phyloP scores from a whole-genome alignment of 2,888 invertebrate genomes.

The Andrena minutula region DNA sequence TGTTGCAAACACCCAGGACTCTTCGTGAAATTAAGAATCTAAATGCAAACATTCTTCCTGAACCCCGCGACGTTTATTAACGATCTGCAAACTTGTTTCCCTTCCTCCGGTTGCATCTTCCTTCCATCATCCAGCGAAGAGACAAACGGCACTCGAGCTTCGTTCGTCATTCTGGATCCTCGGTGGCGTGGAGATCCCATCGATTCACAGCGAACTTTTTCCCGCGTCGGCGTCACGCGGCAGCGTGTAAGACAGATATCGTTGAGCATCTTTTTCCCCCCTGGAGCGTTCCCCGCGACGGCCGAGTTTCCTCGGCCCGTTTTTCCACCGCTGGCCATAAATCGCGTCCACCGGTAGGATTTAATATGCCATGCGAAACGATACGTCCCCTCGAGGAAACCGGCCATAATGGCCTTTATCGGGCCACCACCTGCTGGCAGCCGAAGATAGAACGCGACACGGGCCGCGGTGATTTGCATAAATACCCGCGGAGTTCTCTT shows the following conservation, averaged over 20 bases:
- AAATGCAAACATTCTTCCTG: too few species aligned
- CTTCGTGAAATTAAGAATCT: too few species aligned
- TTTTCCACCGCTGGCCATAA: background rate
- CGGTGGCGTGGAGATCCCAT: background rate
- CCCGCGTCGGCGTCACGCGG: slow-evolving; percentile 8
- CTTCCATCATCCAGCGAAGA: background rate
- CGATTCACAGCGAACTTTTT: slow-evolving; percentile 14
- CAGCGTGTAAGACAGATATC: background rate
- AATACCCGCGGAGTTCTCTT: slow-evolving; percentile 29
- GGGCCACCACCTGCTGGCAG: slow-evolving; percentile 45
- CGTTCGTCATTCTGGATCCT: background rate
- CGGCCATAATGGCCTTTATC: slow-evolving; percentile 48
- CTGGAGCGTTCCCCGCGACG: background rate
- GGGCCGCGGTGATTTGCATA: slow-evolving; percentile 55
- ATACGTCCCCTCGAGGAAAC: slow-evolving; percentile 14
- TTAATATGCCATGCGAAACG: slow-evolving; percentile 28
- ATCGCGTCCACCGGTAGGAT: slow-evolving; percentile 22
- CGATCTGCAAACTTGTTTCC: too few species aligned
- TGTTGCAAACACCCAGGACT: too few species aligned
- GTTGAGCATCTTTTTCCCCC: background rate
- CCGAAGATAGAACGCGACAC: slow-evolving; percentile 49
- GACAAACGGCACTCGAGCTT: background rate
- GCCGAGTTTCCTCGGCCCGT: background rate
- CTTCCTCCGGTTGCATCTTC: too few species aligned
- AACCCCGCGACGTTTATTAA: too few species aligned